Evolutionary conservation across 1,140 invertebrate genomes (phyloP).

Genomic region (Caenorhabditis inopinata): DNA sequence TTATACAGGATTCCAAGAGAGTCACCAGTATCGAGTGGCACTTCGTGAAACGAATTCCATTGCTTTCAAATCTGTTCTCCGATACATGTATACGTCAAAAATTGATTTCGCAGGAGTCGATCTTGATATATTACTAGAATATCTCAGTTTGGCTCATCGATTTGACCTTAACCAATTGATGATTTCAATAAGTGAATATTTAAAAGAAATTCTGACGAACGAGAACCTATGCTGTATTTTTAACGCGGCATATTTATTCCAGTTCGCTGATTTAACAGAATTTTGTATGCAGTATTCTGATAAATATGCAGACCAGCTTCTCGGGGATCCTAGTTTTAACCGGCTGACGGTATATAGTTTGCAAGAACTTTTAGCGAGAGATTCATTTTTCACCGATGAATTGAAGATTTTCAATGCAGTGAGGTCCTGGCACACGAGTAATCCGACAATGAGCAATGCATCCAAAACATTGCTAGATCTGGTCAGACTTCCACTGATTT

Average conservation of each 20-base stretch:
- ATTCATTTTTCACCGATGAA: background rate
- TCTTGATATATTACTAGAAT: background rate
- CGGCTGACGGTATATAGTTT: background rate
- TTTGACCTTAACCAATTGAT: background rate
- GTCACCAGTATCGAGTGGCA: background rate
- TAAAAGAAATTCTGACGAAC: conserved; percentile 13
- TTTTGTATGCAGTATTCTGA: conserved; percentile 2
- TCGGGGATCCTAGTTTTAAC: background rate
- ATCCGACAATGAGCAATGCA: background rate
- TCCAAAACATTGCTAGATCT: background rate
- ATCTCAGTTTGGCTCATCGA: background rate
- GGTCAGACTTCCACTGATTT: background rate
- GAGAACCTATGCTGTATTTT: conserved; percentile 2
- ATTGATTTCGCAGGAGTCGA: conserved; percentile 10
- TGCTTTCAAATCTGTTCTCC: background rate
- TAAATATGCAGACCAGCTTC: background rate
- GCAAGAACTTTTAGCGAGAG: background rate
- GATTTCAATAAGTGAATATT: conserved; percentile 14
- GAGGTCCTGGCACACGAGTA: background rate
- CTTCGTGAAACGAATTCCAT: background rate
- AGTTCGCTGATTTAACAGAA: background rate
- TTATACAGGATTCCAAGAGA: background rate
- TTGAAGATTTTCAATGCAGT: conserved; percentile 3
- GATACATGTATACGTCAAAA: conserved; percentile 13
- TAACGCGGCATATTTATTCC: background rate